These are phyloP conservation scores for Brachirus orientalis DNA, from an alignment of 2,113 vertebrate genomes.

Conservation along the genomic window DNA sequence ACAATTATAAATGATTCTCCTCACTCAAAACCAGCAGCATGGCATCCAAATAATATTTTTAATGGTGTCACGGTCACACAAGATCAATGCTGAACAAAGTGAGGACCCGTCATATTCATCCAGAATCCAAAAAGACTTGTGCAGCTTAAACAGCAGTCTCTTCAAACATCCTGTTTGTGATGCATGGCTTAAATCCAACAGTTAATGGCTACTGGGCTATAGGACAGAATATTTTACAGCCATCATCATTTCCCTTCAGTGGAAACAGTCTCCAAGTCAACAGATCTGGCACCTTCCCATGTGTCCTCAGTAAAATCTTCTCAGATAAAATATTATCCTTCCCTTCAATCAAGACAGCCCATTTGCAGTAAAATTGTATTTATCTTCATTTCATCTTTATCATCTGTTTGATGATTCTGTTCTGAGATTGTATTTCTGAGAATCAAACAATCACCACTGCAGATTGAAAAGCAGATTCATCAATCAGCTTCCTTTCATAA, in stretches of 20 bases:
- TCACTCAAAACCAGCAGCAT: constrained; percentile 1
- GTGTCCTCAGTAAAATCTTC: neutral
- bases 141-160: constrained; percentile 21
- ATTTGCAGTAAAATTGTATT: neutral
- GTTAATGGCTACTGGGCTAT: constrained; percentile 27
- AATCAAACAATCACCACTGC: neutral
- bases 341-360: neutral
- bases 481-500: neutral
- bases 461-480: neutral
- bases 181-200: constrained; percentile 43
- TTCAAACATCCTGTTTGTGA: constrained; percentile 28
- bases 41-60: constrained; percentile 24
- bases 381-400: neutral
- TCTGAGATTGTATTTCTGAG: neutral
- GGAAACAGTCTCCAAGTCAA: constrained; percentile 25
- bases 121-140: constrained; percentile 29
- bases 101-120: constrained; percentile 16
- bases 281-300: neutral
- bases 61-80: constrained; percentile 29
- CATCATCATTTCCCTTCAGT: constrained; percentile 34
- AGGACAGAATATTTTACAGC: constrained; percentile 35
- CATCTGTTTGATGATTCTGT: neutral
- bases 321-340: constrained; percentile 8
- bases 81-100: constrained; percentile 33
- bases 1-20: neutral